Evolutionary conservation across 2,888 invertebrate genomes (phyloP).

Genomic region (Eurytoma californica): DNA sequence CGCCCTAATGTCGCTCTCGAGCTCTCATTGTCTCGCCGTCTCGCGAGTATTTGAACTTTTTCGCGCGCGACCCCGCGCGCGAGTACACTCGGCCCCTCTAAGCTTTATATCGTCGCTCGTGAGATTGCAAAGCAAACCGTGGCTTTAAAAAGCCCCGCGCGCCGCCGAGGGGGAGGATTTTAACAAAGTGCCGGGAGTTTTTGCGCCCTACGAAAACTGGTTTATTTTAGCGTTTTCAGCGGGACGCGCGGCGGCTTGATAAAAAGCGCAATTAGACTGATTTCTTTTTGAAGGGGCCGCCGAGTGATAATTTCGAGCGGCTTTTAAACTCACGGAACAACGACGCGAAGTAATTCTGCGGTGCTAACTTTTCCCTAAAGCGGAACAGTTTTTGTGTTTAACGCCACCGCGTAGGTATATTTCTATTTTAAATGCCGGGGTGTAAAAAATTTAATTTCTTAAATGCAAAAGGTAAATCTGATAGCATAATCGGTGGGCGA

Average conservation of each 20-base stretch:
- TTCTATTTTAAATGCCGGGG: too few relatives aligned
- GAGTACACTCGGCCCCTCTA: not conserved
- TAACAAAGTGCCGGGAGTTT: constrained; percentile 21
- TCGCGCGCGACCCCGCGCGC: constrained; percentile 13
- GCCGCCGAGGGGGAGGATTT: not conserved
- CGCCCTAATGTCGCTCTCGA: constrained; percentile 32
- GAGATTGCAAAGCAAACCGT: not conserved
- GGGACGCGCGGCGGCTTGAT: not conserved
- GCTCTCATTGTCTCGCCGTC: not conserved
- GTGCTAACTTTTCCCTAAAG: not conserved
- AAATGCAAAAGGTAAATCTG: too few relatives aligned
- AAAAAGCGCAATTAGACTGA: constrained; percentile 20
- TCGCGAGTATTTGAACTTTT: constrained; percentile 43
- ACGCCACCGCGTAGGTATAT: too few relatives aligned
- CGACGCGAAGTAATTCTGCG: not conserved
- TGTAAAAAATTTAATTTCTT: too few relatives aligned
- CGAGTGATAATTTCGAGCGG: not conserved
- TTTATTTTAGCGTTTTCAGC: not conserved
- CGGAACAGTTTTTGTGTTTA: not conserved
- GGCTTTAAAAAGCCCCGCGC: constrained; percentile 17
- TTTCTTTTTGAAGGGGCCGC: constrained; percentile 13
- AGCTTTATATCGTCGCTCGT: constrained; percentile 7
- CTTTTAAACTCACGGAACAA: not conserved
- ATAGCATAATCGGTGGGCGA: too few relatives aligned
- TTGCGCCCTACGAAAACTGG: not conserved